Percentiles rank a stretch among this genome's conserved stretches.
These are phyloP conservation scores for Odontothrips loti DNA, from an alignment of 2,888 invertebrate species.

Conservation along the genomic window DNA sequence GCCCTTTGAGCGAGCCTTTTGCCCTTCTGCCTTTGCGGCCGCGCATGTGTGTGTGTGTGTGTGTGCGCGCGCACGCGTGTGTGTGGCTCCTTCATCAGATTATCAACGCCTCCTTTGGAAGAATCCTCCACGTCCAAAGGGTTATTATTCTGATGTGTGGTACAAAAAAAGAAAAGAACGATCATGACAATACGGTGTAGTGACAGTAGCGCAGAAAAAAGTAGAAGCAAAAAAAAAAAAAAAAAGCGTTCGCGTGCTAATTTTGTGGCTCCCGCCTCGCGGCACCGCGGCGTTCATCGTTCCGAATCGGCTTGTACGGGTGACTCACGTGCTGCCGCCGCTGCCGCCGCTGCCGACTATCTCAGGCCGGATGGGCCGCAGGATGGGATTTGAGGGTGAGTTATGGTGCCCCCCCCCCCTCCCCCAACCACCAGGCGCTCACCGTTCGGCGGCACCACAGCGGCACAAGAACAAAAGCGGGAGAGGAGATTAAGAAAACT, in stretches of 20 bases:
- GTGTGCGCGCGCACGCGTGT: constrained; percentile 25
- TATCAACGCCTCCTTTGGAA: constrained; percentile 25
- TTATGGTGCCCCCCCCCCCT: not conserved
- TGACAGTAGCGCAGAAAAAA: too few relatives aligned
- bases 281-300: not conserved
- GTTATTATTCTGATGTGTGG: too few relatives aligned
- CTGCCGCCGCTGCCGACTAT: too few relatives aligned
- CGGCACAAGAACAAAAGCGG: constrained; percentile 29
- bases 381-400: not conserved
- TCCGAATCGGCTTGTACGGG: not conserved
- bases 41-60: constrained; percentile 12
- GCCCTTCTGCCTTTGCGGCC: not conserved
- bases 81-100: constrained; percentile 29
- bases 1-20: too few relatives aligned
- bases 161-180: too few relatives aligned
- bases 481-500: constrained; percentile 26
- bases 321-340: too few relatives aligned
- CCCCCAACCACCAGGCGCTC: not conserved
- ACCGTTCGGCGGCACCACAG: not conserved
- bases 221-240: too few relatives aligned
- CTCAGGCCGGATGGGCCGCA: too few relatives aligned
- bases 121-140: too few relatives aligned
- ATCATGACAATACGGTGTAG: too few relatives aligned
- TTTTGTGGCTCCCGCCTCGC: not conserved
- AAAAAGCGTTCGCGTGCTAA: too few relatives aligned